Evolutionary conservation across 2,797 vertebrate genomes (phyloP).

Genomic region (Periparus ater): DNA sequence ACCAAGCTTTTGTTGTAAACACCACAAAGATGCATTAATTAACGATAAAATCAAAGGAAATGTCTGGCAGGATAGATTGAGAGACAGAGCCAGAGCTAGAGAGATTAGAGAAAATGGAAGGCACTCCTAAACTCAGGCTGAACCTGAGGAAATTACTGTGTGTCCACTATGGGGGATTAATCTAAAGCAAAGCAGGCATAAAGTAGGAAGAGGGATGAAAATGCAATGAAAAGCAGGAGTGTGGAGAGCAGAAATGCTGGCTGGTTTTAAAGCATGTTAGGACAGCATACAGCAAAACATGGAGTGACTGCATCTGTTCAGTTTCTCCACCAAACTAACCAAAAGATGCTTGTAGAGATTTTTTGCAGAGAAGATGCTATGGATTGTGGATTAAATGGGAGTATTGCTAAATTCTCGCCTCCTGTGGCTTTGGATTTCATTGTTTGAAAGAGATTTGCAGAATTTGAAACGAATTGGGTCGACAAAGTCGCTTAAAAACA

Average conservation of each 20-base stretch:
- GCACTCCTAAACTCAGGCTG: neutral
- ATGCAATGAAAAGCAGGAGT: neutral
- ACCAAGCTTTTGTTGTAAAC: neutral
- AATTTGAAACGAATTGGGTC: neutral
- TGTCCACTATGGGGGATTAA: neutral
- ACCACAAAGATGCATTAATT: neutral
- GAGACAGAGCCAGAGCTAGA: neutral
- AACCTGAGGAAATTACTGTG: neutral
- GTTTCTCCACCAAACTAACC: neutral
- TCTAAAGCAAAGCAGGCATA: neutral
- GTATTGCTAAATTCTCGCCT: neutral
- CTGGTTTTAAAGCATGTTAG: neutral
- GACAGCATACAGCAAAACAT: neutral
- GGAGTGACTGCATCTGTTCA: neutral
- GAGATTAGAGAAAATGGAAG: neutral
- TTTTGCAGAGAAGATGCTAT: neutral
- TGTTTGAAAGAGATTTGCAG: neutral
- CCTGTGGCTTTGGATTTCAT: neutral
- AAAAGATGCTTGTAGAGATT: neutral
- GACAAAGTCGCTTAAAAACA: neutral
- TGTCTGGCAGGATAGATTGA: neutral
- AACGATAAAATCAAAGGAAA: neutral
- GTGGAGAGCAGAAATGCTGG: slow-evolving; percentile 12
- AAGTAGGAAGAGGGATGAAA: neutral
- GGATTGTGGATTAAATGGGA: neutral